These are phyloP conservation scores for Magallana ariakensis DNA, from an alignment of 1,140 invertebrate species.

Conservation along the genomic window DNA sequence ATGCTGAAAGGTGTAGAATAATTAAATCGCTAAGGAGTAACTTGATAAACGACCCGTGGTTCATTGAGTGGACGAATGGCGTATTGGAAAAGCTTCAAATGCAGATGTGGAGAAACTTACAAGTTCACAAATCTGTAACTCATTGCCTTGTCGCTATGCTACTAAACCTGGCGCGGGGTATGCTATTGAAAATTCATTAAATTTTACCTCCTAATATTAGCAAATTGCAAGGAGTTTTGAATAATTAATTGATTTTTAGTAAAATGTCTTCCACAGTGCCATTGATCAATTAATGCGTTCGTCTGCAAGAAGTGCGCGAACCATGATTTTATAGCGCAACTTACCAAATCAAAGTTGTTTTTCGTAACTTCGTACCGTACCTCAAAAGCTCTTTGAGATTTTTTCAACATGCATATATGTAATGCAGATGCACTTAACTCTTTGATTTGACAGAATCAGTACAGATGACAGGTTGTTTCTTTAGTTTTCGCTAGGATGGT, in stretches of 20 bases:
- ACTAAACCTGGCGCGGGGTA: neutral
- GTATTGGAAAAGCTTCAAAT: slow-evolving; percentile 8
- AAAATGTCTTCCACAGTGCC: neutral
- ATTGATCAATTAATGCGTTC: slow-evolving; percentile 9
- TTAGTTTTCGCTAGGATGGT: no score
- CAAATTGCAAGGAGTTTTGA: neutral
- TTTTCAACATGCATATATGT: no score
- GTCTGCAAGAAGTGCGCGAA: neutral
- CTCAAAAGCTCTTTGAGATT: no score
- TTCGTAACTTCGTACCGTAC: no score
- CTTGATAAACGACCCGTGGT: neutral
- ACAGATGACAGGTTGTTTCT: no score
- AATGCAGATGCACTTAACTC: no score
- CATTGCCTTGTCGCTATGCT: neutral
- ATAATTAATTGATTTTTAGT: slow-evolving; percentile 15
- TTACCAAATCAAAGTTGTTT: no score
- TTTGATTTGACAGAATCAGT: no score
- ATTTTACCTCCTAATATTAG: slow-evolving; percentile 12
- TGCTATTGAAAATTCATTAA: neutral
- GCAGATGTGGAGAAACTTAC: neutral
- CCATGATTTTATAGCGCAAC: neutral
- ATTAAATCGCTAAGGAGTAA: neutral
- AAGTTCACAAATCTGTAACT: neutral
- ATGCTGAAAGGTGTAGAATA: neutral
- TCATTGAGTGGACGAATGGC: neutral